Evolutionary conservation across 2,113 vertebrate species (phyloP).

Genomic region (Mus pahari): DNA sequence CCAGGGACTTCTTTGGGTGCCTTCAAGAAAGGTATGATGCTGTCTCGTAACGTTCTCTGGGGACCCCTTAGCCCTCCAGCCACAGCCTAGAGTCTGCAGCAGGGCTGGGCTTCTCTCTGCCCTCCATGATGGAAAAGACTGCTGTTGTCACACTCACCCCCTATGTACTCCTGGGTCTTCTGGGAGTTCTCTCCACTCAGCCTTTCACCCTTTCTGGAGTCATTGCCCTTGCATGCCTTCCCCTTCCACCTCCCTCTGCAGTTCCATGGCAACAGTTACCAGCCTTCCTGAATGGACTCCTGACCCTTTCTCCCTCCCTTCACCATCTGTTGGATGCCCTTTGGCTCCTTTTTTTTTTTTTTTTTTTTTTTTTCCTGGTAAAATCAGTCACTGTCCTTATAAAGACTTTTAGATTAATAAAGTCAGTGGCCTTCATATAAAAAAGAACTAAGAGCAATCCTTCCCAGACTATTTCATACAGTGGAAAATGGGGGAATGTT

Average conservation of each 20-base stretch:
- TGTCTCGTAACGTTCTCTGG: not conserved
- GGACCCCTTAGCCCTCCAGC: not conserved
- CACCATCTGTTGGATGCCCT: constrained; percentile 55
- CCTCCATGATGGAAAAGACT: constrained; percentile 52
- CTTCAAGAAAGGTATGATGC: constrained; percentile 93
- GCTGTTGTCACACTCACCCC: constrained; percentile 42
- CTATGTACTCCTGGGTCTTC: constrained; percentile 25
- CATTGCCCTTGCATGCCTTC: constrained; percentile 27
- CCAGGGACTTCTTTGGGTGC: constrained; percentile 92
- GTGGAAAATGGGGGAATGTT: not conserved
- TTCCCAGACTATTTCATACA: not conserved
- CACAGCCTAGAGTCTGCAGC: constrained; percentile 49
- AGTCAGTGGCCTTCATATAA: constrained; percentile 75
- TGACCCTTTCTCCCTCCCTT: not conserved
- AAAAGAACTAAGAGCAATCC: not conserved
- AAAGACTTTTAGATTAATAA: constrained; percentile 83
- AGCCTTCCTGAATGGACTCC: constrained; percentile 50
- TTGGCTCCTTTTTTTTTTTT: constrained; percentile 48
- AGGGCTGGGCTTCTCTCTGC: not conserved
- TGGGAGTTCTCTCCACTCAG: constrained; percentile 55
- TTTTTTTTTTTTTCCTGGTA: not conserved
- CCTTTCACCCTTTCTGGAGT: constrained; percentile 60
- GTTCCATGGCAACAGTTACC: not conserved
- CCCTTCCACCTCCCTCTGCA: not conserved
- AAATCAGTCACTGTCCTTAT: constrained; percentile 68